Evolutionary conservation across 1,140 invertebrate genomes (phyloP), one percentile per base, ranked within the genome.

Genomic region (Drosophila nikananu): DNA sequence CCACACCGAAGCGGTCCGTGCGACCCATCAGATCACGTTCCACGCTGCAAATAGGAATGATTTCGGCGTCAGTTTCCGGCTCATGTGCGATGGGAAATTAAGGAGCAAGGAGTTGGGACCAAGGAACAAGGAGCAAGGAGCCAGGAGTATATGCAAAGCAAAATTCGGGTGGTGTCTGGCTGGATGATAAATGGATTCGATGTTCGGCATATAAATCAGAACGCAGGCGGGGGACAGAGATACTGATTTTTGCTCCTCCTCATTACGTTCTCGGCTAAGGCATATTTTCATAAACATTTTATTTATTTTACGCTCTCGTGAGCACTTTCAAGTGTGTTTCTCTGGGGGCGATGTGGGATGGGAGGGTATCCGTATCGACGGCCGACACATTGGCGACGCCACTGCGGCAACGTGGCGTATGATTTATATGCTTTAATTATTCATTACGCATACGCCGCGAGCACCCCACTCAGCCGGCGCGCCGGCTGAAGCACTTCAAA

Each of bases 1-100:
- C 97, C 2, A 97, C 96, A 1, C 97, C 97, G 35, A 97, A 95
- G 77, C 96, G 95, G 93, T 98, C 97, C 2, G 94, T 96, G 71
- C 97, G 95, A 44, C 94, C 95, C 93, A 95, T 95, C 82, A 96
- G 94, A 94, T 96, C 96, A 79, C 95, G 94, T 90, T 95, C 96
- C 80, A 95, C 80, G 66, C 96, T 96, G 82, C 60, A 92, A 84
- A 71, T 51, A 76, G 25, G 17, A 61, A 70, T 52, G 27, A 46
- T 51, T 68, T 41, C 17, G 54, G 17, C 46, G 57, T 80, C 44
- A 61, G 52, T 81, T 44, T n/a, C 32, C 17, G 61, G 42, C 41
- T 21, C 55, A 49, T 80, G 61, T 79, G 68, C 68, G 77, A 61
- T 62, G 37, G 10, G 62, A 32, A 78, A 71, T 60, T 71, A 66